Base-by-base conservation (phyloP, 1,140 invertebrate species). In the Oryzaephilus surinamensis region DNA sequence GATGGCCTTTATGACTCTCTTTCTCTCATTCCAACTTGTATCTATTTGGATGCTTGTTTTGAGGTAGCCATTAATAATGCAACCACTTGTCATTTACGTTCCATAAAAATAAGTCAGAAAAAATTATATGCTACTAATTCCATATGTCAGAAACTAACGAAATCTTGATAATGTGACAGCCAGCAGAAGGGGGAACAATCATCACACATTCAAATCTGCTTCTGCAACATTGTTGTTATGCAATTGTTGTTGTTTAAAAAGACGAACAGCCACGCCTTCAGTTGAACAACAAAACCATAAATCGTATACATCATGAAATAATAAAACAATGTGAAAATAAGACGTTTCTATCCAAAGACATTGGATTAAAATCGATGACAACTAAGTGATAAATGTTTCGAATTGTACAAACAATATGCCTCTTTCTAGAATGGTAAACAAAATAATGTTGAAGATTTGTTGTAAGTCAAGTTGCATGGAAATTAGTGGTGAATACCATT, bases 401-500 rank as follows among this genome's bases (percentile, higher is more conserved):
- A 41, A 24, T 34, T n/a, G n/a, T n/a, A 41, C 39, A 41, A 41
- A 41, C 39, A 41, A 41, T 41, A 41, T 41, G 39, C 39, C 39
- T 41, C 23, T 11, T 29, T 34, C 21, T 34, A 33, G 39, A 41
- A 30, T n/a, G n/a, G 39, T 28, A 34, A 33, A 32, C 21, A 41
- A 47, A 43, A 47, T 43, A 43, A 43, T 43, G 38, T 38, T 29
- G 33, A 24, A 44, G 38, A 44, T 41, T 44, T 45, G 43, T 45
- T 44, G 37, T 39, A 38, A 45, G 42, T 48, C 43, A 43, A 37
- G 21, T 33, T 46, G 33, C 38, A 44, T 44, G 45, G 40, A 44
- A 47, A 50, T 50, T 47, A 47, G 39, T 37, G 32, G 41, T 29
- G 42, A 43, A 46, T 38, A 35, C 37, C 48, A 50, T 50, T 46